Base-by-base conservation (phyloP, 2,113 vertebrate species). In the Bostrychus sinensis region DNA sequence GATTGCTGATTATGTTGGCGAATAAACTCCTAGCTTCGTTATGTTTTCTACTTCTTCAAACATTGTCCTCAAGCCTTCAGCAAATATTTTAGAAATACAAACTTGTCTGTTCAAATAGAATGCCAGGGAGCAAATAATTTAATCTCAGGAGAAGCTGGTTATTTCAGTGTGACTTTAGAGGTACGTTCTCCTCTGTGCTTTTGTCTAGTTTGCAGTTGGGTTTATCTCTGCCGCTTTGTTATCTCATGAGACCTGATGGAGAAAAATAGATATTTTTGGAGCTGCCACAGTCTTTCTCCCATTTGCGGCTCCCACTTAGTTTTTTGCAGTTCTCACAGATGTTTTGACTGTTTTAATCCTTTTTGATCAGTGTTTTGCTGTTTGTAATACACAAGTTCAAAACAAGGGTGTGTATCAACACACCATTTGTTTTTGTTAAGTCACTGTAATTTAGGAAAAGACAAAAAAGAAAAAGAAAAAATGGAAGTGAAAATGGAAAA, bases 241-340 rank as follows among this genome's bases (percentile, higher is more conserved):
- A 82, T 86, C 80, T 82, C 78, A 71, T 67, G 77, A 82, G 81
- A 80, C 63, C 45, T 64, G 75, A 78, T 77, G 72, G 56, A 65
- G 58, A 66, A 75, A 62, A 77, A 78, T 56, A 70, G 61, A 70
- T 68, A 32, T 61, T 68, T 60, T 69, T 55, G 51, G 55, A 25
- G 71, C 56, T 76, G 42, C 41, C 57, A 62, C 56, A 61, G 54
- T 81, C 57, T 54, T 13, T 72, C 61, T 60, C 56, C 61, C 30
- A 23, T 74, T 72, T 58, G 62, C 56, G 70, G 26, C 56, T 62
- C 36, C 57, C 57, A 55, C 45, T 23, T 17, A 10, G 51, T 69
- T 58, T 62, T 6, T 60, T 36, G 20, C 42, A 46, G 16, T 28
- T 45, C 8, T 67, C 45, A 19, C 41, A 54, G 28, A 71, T 66